Evolutionary conservation across 2,797 vertebrate genomes (phyloP).

Genomic region (Cirrhinus molitorella): DNA sequence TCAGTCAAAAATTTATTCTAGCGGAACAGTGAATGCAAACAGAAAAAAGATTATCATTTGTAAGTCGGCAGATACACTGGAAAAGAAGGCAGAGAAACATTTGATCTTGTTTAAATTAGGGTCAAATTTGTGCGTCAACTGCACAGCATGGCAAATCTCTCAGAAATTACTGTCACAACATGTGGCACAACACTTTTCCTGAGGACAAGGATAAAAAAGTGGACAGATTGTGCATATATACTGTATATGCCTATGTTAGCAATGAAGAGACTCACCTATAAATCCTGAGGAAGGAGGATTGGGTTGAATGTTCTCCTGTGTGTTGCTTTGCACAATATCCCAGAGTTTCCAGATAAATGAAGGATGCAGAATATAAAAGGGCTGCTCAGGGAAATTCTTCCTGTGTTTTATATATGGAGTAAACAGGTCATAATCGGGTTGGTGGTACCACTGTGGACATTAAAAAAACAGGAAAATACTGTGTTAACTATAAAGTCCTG

Average conservation of each 20-base stretch:
- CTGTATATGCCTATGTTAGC: background rate
- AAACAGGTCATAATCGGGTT: constrained; percentile 88
- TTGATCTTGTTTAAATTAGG: constrained; percentile 9
- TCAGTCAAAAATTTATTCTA: background rate
- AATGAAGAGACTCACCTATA: constrained; percentile 76
- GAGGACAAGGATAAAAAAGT: constrained; percentile 4
- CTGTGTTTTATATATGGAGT: constrained; percentile 82
- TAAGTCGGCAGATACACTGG: background rate
- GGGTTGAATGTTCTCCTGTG: constrained; percentile 86
- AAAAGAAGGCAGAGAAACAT: background rate
- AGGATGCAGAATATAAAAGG: constrained; percentile 90
- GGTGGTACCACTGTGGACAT: constrained; percentile 82
- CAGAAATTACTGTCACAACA: background rate
- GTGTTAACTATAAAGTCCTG: background rate
- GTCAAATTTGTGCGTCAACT: background rate
- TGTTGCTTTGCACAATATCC: constrained; percentile 90
- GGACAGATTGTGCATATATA: background rate
- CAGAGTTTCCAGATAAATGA: constrained; percentile 90
- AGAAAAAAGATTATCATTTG: background rate
- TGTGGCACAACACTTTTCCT: constrained; percentile 10
- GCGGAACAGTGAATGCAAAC: background rate
- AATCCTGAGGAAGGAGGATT: constrained; percentile 92
- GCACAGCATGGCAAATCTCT: constrained; percentile 20
- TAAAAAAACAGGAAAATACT: background rate
- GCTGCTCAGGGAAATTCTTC: constrained; percentile 81